Base-by-base conservation (phyloP, 1,140 invertebrate species). In the Orius insidiosus region DNA sequence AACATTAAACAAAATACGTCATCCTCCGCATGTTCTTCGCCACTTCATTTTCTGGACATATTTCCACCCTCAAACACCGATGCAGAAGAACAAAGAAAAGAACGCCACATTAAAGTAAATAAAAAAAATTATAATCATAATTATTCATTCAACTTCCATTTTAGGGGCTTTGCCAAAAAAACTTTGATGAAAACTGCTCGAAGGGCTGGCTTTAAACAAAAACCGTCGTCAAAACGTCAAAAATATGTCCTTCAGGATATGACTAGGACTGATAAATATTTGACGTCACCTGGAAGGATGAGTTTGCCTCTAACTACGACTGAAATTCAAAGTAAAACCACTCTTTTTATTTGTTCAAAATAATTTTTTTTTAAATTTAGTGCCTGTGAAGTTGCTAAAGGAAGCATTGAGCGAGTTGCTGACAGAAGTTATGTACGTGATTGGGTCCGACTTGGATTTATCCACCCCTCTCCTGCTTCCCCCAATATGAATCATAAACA, bases 1-100 rank as follows among this genome's bases (percentile, higher is more conserved):
- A 66, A 65, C 79, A 39, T 65, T 96, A 16, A 77, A 83, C 54
- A 80, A 86, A 52, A 71, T 85, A 9, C 72, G 89, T 4, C 83
- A 92, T 68, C 93, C 93, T n/a, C 71, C 78, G n/a, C n/a, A n/a
- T 3, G 78, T 93, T 32, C 80, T 86, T 58, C 74, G 86, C 60
- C 84, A 93, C 58, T 96, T 96, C 92, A 18, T 93, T 97, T 57
- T 79, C 78, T 40, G 85, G 85, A n/a, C 81, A 85, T 49, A 71
- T 78, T 19, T 63, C 72, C 35, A 75, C 1, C 63, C 68, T 44
- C 76, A 80, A 52, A 76, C 80, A 15, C 79, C 80, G 1, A 66
- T 80, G 1, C 73, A 82, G 53, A 87, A 85, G 58, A 75, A 76
- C 18, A 89, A 90, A 63, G 85, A 86, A 58, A 93, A 96, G 57